These are phyloP conservation scores for Leuctra nigra DNA, from an alignment of 2,888 invertebrate species.

Conservation along the genomic window DNA sequence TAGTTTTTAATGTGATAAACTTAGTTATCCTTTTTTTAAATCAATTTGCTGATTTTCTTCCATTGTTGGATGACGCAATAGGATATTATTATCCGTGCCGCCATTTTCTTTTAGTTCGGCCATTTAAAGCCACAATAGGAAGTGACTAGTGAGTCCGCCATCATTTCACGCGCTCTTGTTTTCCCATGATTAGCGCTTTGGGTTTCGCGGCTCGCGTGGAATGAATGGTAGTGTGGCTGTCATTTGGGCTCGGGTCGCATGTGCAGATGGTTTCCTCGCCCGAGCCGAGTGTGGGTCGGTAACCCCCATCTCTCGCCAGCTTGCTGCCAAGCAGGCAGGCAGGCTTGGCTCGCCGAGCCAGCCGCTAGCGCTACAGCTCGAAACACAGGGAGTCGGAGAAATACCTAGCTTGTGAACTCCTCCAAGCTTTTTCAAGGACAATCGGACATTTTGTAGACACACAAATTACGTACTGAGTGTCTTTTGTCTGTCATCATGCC, in stretches of 20 bases:
- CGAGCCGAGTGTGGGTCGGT: constrained; percentile 26
- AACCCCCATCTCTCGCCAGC: constrained; percentile 22
- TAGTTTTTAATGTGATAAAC: too few species aligned
- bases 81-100: too few species aligned
- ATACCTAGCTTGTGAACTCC: constrained; percentile 19
- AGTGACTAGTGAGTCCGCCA: too few species aligned
- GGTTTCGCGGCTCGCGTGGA: not conserved
- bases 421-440: constrained; percentile 10
- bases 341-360: constrained; percentile 17
- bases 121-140: too few species aligned
- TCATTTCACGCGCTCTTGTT: too few species aligned
- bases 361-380: constrained; percentile 20
- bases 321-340: constrained; percentile 7
- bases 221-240: not conserved
- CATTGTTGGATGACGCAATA: too few species aligned
- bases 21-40: too few species aligned
- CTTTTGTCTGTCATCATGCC: too few species aligned
- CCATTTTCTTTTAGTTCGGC: too few species aligned
- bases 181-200: too few species aligned
- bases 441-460: constrained; percentile 4
- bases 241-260: not conserved
- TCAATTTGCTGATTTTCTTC: too few species aligned
- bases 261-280: constrained; percentile 3
- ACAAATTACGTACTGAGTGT: too few species aligned
- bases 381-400: constrained; percentile 27